phyloP scores from a whole-genome alignment of 1,140 invertebrate species.

The Lucilia cuprina region DNA sequence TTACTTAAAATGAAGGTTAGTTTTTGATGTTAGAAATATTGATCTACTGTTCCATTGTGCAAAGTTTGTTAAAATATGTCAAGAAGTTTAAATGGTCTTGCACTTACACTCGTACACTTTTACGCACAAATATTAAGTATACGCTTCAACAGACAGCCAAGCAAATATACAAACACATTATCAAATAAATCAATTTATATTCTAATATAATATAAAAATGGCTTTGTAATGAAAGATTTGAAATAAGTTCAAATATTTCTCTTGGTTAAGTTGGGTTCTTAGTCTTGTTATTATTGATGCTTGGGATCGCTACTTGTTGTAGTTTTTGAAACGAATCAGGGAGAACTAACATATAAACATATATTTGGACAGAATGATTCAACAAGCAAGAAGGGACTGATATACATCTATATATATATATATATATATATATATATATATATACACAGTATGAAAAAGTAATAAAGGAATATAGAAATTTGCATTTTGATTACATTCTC shows the following conservation, averaged over 20 bases:
- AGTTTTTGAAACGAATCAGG: background rate
- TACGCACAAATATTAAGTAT: background rate
- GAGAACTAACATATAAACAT: too few relatives aligned
- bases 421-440: background rate
- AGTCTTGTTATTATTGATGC: background rate
- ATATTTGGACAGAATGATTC: too few relatives aligned
- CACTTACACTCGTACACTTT: background rate
- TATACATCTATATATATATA: background rate
- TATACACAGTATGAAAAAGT: background rate
- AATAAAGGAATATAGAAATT: background rate
- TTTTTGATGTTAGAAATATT: too few relatives aligned
- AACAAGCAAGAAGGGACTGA: background rate
- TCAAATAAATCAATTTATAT: constrained; percentile 11
- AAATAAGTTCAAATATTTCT: background rate
- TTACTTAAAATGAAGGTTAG: too few relatives aligned
- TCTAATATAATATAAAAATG: constrained; percentile 6
- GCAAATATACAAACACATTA: background rate
- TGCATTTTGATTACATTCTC: constrained; percentile 2
- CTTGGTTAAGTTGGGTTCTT: background rate
- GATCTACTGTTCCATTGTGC: background rate
- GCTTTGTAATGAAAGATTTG: background rate
- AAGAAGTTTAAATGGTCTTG: background rate
- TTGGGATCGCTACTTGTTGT: background rate
- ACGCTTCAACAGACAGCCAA: background rate
- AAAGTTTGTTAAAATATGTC: background rate